These are phyloP conservation scores for Aporrectodea caliginosa DNA, from an alignment of 1,140 invertebrate genomes.

Conservation along the genomic window DNA sequence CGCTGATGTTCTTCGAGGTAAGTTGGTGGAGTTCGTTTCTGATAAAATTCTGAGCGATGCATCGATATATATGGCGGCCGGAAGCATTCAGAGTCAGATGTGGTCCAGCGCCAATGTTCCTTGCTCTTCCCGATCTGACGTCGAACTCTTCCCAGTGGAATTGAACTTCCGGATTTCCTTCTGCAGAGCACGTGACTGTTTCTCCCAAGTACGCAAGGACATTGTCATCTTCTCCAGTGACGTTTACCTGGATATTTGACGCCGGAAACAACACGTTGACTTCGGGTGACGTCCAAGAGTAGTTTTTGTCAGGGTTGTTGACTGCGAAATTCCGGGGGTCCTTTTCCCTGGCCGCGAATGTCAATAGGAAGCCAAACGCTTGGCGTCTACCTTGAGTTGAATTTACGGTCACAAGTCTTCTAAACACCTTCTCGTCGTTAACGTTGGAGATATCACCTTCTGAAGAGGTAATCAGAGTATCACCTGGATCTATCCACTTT, in stretches of 20 bases:
- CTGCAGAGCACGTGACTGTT: background rate
- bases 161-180: background rate
- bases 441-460: too few relatives aligned
- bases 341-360: too few relatives aligned
- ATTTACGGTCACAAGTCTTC: too few relatives aligned
- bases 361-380: too few relatives aligned
- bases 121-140: too few relatives aligned
- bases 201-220: background rate
- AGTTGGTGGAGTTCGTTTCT: background rate
- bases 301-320: background rate
- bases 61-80: background rate
- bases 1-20: background rate
- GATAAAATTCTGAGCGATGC: background rate
- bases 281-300: background rate
- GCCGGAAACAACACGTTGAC: background rate
- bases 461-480: too few relatives aligned
- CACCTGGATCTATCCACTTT: background rate
- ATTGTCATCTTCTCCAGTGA: background rate
- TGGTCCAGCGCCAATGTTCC: background rate
- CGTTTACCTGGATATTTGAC: background rate
- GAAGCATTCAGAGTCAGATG: background rate
- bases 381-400: too few relatives aligned
- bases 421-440: too few relatives aligned
- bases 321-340: too few relatives aligned
- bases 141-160: background rate